Conservation (phyloP, 2,113 vertebrate genomes). For the Corythornis vintsioides region DNA sequence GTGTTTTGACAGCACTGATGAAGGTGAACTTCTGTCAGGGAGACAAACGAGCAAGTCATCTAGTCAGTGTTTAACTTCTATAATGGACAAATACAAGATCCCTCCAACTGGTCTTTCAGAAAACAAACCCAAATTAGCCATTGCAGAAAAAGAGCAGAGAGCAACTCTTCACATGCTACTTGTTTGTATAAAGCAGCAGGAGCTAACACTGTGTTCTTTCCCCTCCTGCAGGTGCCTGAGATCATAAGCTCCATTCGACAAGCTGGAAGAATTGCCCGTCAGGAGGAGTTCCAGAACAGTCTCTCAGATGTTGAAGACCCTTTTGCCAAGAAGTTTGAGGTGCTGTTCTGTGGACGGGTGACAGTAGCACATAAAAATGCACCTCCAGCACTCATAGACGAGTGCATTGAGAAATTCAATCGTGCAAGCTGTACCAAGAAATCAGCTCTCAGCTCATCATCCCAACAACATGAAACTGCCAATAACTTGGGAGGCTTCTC, state of each 20-base stretch:
- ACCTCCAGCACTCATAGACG: conserved; percentile 93
- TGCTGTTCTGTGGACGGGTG: conserved; percentile 92
- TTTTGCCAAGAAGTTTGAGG: conserved; percentile 96
- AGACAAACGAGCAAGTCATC: neutral
- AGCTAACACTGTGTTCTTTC: neutral
- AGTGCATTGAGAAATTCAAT: conserved; percentile 96
- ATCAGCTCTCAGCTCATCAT: neutral
- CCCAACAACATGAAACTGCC: conserved; percentile 41
- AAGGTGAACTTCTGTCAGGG: neutral
- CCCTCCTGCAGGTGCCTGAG: conserved; percentile 86
- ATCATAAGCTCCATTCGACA: conserved; percentile 95
- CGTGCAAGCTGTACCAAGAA: conserved; percentile 70
- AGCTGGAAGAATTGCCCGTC: conserved; percentile 91
- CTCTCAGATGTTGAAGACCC: conserved; percentile 74
- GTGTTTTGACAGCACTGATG: neutral
- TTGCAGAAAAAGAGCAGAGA: neutral
- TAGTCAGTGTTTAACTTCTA: neutral
- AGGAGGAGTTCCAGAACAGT: conserved; percentile 82
- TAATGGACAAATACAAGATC: neutral
- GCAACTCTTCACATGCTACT: neutral
- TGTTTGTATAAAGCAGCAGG: neutral
- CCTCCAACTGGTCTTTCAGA: neutral
- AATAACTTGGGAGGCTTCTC: conserved; percentile 55
- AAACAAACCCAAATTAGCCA: neutral
- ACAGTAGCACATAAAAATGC: conserved; percentile 94